Evolutionary conservation across 2,888 invertebrate species (phyloP).

Genomic region (Temnothorax rugatulus): DNA sequence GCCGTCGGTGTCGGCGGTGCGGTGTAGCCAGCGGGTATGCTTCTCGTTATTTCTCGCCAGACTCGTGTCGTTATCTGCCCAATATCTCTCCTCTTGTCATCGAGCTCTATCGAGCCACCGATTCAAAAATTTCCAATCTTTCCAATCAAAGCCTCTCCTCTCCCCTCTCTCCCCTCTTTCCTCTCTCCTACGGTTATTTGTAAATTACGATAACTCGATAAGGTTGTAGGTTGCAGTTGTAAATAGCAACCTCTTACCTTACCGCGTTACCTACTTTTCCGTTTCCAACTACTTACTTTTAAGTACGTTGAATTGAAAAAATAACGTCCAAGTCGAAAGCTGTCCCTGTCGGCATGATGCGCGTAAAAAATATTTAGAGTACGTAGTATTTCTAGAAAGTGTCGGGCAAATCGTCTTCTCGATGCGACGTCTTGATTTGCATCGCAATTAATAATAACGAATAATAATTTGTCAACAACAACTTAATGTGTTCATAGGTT

Average conservation of each 20-base stretch:
- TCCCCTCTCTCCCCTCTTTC: neutral
- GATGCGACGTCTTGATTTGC: neutral
- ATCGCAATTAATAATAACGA: neutral
- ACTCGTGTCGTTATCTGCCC: too few relatives aligned
- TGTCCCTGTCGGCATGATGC: neutral
- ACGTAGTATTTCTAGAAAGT: conserved; percentile 15
- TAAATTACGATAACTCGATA: too few relatives aligned
- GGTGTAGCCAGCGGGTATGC: too few relatives aligned
- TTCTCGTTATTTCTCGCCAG: too few relatives aligned
- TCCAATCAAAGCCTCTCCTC: neutral
- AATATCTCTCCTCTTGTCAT: neutral
- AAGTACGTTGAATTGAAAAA: neutral
- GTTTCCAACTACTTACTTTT: neutral
- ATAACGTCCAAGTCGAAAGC: neutral
- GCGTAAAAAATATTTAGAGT: neutral
- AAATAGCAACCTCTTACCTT: too few relatives aligned
- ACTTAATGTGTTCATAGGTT: neutral
- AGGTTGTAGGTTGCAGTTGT: too few relatives aligned
- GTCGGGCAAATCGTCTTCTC: neutral
- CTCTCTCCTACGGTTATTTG: too few relatives aligned
- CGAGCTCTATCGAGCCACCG: neutral
- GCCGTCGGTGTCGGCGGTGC: too few relatives aligned
- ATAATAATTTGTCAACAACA: neutral
- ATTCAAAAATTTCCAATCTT: neutral
- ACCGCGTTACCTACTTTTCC: too few relatives aligned